Evolutionary conservation across 2,888 invertebrate species (phyloP), one percentile per base, ranked within the genome.

Genomic region (Hyposoter didymator): DNA sequence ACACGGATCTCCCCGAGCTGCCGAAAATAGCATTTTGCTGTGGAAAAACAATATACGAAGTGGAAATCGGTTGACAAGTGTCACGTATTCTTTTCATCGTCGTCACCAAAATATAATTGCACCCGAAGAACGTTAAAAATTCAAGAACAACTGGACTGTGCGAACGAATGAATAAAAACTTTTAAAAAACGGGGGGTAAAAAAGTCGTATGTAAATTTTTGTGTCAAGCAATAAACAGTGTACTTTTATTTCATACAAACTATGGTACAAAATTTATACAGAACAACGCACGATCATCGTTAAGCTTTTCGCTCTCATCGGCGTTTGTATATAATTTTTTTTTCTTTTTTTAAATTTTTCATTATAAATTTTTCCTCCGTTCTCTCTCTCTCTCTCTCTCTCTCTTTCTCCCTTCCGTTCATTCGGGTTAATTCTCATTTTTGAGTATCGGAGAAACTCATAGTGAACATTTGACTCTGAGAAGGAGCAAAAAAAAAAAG

Each of bases 191-290:
- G 6, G 19, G 28, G 28, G 8, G 0, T 0, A 28, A 59, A 28
- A 28, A 59, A 28, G 28, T 14, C 28, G 12, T 59, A n/a, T 28
- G 12, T 43, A 7, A 76, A 67, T 22, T 59, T 75, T 79, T 91
- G 79, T 91, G 89, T 91, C 93, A 94, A 94, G 94, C 94, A 94
- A 94, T 95, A 95, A 94, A 93, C 94, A 95, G 93, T 92, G 91
- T 92, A 90, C 93, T 93, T 87, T 94, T 93, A 94, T 94, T 95
- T 94, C 94, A 95, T 95, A 95, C 95, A 95, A 94, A 94, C 95
- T 95, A 95, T 95, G 94, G 95, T 95, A 95, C 95, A 95, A 95
- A 95, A 95, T 95, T 95, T 94, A 92, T 93, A 93, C 92, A 92
- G 92, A 93, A 93, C 91, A 93, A 93, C 91, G 92, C 91, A 92